phyloP scores from a whole-genome alignment of 2,888 invertebrate species.

The Elysia crispata region DNA sequence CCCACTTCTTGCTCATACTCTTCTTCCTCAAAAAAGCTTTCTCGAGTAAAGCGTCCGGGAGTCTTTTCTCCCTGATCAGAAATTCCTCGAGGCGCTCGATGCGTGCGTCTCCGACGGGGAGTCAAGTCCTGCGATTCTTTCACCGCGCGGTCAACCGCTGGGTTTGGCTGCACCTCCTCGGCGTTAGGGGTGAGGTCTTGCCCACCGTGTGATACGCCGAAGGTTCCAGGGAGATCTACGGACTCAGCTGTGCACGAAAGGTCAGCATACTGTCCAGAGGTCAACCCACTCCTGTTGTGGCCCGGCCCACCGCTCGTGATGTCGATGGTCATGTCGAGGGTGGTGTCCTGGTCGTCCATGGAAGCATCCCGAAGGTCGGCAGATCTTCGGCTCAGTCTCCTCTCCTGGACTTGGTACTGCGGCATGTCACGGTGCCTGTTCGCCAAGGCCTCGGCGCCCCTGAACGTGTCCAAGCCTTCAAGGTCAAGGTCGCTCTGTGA shows the following conservation, averaged over 20 bases:
- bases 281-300: not conserved
- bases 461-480: too few relatives aligned
- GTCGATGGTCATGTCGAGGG: not conserved
- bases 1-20: not conserved
- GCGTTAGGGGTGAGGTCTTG: too few relatives aligned
- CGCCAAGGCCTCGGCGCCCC: too few relatives aligned
- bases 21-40: slow-evolving; percentile 22
- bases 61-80: not conserved
- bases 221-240: not conserved
- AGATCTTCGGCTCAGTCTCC: too few relatives aligned
- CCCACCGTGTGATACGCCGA: too few relatives aligned
- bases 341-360: not conserved
- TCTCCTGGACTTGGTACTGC: too few relatives aligned
- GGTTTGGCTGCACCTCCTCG: too few relatives aligned
- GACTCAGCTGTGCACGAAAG: slow-evolving; percentile 18
- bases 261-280: not conserved
- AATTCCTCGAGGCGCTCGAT: too few relatives aligned
- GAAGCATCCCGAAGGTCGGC: not conserved
- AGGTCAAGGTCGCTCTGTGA: slow-evolving; percentile 1
- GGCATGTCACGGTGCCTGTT: too few relatives aligned
- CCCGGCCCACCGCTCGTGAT: not conserved
- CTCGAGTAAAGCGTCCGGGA: slow-evolving; percentile 28
- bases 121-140: not conserved
- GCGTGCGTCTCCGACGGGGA: not conserved
- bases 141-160: too few relatives aligned